Percentiles rank a stretch among this genome's conserved stretches.
Evolutionary conservation across 30 jellyfish, hydroid and myxozoan genomes (phyloP).

Genomic region (Rhopilema esculentum): DNA sequence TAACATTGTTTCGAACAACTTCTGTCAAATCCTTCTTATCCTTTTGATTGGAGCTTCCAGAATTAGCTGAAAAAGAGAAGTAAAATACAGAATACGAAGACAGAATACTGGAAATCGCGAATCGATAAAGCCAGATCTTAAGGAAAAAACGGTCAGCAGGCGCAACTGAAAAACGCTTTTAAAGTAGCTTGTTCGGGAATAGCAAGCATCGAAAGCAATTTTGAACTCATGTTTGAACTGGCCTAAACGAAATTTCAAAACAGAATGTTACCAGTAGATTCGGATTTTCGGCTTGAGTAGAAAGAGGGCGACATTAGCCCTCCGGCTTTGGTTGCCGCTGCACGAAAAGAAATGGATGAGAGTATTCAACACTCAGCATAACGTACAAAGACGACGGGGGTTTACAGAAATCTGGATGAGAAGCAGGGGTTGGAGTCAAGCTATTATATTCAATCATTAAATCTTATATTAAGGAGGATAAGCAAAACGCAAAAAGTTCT

Average conservation of each 20-base stretch:
- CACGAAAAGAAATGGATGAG: slow-evolving; percentile 10
- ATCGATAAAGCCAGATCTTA: background rate
- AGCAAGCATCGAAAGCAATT: background rate
- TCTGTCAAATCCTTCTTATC: slow-evolving; percentile 90
- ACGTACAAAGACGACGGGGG: background rate
- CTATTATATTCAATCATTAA: too few species aligned
- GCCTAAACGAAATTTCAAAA: background rate
- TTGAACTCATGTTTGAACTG: background rate
- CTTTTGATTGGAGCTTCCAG: slow-evolving; percentile 18
- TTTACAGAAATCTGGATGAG: too few species aligned
- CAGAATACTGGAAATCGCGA: background rate
- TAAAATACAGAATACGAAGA: background rate
- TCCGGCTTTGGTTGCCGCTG: slow-evolving; percentile 16
- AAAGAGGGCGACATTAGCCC: slow-evolving; percentile 31
- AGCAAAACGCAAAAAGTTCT: too few species aligned
- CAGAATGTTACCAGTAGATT: slow-evolving; percentile 28
- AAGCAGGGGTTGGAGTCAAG: too few species aligned
- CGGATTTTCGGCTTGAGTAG: slow-evolving; percentile 34
- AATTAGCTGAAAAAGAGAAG: slow-evolving; percentile 2
- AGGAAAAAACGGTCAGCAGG: too few species aligned
- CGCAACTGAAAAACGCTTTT: too few species aligned
- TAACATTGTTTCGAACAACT: slow-evolving; percentile 85
- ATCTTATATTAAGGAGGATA: too few species aligned
- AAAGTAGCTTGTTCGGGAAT: background rate
- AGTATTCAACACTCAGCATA: background rate